Percentiles rank a stretch among this genome's conserved stretches.
Conservation (phyloP, 2,888 invertebrate genomes). For the Pristionchus entomophagus region DNA sequence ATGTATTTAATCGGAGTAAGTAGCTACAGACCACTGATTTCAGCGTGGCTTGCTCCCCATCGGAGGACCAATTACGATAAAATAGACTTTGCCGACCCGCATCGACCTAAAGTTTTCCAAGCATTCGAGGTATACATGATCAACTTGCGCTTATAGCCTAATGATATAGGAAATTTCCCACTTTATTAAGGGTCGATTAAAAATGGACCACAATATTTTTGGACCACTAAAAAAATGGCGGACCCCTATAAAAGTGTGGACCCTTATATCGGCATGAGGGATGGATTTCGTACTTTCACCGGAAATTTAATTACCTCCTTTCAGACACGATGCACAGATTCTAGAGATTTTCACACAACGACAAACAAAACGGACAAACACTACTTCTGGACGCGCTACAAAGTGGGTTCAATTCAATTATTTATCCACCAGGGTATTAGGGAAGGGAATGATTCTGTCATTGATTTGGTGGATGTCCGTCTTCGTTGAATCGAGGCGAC, state of each 20-base stretch:
- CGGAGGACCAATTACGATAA: background rate
- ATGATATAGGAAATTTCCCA: no score
- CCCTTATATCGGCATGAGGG: no score
- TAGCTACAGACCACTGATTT: background rate
- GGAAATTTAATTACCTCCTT: background rate
- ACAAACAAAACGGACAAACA: background rate
- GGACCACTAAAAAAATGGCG: no score
- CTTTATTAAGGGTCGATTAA: no score
- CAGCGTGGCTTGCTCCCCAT: background rate
- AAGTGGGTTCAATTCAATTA: background rate
- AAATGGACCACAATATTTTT: no score
- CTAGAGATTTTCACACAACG: background rate
- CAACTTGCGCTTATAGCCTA: background rate
- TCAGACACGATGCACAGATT: background rate
- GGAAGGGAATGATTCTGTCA: no score
- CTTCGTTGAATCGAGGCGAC: no score
- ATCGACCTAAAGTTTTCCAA: background rate
- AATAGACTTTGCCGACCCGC: background rate
- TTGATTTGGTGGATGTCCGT: no score
- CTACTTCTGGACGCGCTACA: constrained; percentile 24
- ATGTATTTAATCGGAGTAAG: no score
- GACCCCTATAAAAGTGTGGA: no score
- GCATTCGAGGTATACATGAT: background rate
- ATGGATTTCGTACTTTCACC: no score
- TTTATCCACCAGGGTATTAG: no score